These are phyloP conservation scores for Drosophila kambysellisi DNA, from an alignment of 2,888 invertebrate species.

Conservation along the genomic window DNA sequence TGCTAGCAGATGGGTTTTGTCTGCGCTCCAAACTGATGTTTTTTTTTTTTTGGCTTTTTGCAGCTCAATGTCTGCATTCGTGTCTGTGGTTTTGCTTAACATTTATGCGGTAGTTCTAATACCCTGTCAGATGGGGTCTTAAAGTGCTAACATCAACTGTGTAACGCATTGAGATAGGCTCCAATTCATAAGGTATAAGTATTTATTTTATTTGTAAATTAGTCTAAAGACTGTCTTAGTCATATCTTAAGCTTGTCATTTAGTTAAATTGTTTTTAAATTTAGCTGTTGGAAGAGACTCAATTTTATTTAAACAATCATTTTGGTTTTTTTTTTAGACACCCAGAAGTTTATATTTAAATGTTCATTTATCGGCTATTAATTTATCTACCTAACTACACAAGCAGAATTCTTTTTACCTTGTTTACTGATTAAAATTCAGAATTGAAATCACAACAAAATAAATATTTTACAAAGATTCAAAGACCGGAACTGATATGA, in stretches of 20 bases:
- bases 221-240: rapidly evolving
- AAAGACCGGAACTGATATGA: no score
- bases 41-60: conserved; percentile 26
- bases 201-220: neutral
- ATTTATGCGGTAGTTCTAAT: conserved; percentile 63
- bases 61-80: conserved; percentile 46
- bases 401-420: no score
- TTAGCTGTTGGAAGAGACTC: no score
- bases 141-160: neutral
- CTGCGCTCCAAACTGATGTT: conserved; percentile 50
- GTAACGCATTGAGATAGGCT: neutral
- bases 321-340: no score
- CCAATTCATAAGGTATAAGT: neutral
- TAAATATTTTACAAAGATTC: no score
- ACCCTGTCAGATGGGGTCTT: neutral
- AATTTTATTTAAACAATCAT: no score
- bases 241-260: neutral
- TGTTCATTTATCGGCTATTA: neutral
- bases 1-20: conserved; percentile 74
- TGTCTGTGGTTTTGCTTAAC: conserved; percentile 77
- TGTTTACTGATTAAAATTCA: no score
- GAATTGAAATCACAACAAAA: no score
- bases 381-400: neutral
- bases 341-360: no score
- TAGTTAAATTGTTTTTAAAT: neutral